Base-by-base conservation (phyloP, 1,140 invertebrate species). In the Gonioctena quinquepunctata region DNA sequence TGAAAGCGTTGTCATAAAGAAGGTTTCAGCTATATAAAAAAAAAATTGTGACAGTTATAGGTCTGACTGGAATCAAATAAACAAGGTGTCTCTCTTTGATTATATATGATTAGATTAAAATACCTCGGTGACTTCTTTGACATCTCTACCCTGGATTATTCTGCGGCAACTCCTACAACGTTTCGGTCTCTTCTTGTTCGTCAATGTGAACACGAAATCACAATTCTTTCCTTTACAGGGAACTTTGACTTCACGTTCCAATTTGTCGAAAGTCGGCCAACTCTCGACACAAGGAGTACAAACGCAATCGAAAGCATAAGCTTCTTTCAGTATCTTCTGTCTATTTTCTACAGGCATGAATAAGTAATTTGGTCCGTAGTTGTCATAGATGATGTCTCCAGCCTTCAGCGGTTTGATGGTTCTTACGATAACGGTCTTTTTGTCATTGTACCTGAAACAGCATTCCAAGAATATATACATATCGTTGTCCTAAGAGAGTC, bases 291-390 rank as follows among this genome's bases (percentile, higher is more conserved):
- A 98, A 0, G 95, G 89, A 72, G 88, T 84, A 79, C 96, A 98
- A 18, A 85, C 80, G 79, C 96, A 98, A 68, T 92, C 89, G 79
- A 98, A 98, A 90, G 91, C 95, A 83, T 97, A 98, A 60, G 93
- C 91, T 3, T 91, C 86, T 67, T 88, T 88, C 0, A 97, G 82
- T 56, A 87, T 88, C 5, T 86, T 78, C 69, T 90, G 89, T n/a
- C 96, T 84, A 66, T 91, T 89, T 3, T 85, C 84, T 63, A 87
- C 87, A 0, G 85, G 75, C 25, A 88, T 88, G 33, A 90, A 88
- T 1, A 93, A 94, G 82, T 94, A 97, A 59, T 95, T 89, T 2
- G 93, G 94, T 0, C 96, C 95, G 81, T 98, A 98, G 82, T 97
- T 97, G 81, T 98, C 96, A 33, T 89, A 89, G 22, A 98, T 89